Evolutionary conservation across 2,888 invertebrate genomes (phyloP).

Genomic region (Actias luna): DNA sequence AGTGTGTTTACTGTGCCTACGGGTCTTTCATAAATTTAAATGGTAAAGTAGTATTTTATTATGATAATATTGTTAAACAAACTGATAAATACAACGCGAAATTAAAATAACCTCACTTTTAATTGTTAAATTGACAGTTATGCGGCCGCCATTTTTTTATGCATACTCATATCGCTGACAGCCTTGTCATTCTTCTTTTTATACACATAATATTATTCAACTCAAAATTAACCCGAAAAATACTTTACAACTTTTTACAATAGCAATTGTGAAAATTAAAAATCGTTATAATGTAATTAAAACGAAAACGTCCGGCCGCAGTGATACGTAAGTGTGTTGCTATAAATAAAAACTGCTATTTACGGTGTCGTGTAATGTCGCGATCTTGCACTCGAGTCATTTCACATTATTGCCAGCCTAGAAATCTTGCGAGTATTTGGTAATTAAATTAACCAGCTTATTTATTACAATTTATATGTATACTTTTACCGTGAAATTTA

Average conservation of each 20-base stretch:
- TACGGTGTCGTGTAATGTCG: neutral
- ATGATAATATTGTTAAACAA: neutral
- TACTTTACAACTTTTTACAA: neutral
- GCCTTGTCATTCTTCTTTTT: conserved; percentile 1
- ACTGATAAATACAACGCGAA: neutral
- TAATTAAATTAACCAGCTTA: too few relatives aligned
- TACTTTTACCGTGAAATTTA: too few relatives aligned
- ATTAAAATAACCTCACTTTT: neutral
- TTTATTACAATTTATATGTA: neutral
- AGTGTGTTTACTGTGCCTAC: too few relatives aligned
- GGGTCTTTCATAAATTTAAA: neutral
- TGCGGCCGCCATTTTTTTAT: conserved; percentile 3
- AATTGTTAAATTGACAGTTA: neutral
- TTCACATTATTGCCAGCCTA: neutral
- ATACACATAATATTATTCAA: neutral
- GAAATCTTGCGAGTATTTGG: neutral
- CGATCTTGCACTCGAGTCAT: neutral
- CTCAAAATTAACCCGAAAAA: neutral
- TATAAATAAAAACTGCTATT: neutral
- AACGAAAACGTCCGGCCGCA: neutral
- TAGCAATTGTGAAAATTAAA: neutral
- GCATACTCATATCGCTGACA: neutral
- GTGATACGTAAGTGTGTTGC: neutral
- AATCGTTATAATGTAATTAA: conserved; percentile 3
- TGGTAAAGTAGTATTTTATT: neutral